Conservation (phyloP, 2,113 vertebrate species). For the Fregetta grallaria region DNA sequence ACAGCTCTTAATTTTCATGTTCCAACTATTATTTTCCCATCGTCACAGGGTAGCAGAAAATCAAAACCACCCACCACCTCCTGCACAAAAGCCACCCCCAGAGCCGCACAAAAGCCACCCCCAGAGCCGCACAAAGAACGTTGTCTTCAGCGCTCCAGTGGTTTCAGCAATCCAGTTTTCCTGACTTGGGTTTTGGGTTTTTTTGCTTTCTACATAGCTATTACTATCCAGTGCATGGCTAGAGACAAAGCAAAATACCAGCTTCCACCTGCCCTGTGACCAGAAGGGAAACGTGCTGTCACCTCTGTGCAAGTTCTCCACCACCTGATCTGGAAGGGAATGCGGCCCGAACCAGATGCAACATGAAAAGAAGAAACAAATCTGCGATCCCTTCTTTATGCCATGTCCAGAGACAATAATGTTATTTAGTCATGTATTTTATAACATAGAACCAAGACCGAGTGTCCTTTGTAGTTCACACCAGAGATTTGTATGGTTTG, state of each 20-base stretch:
- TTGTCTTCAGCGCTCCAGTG: background rate
- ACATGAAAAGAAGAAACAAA: background rate
- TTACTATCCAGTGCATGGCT: background rate
- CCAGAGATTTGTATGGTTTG: background rate
- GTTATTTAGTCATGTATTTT: background rate
- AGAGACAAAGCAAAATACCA: background rate
- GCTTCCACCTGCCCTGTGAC: background rate
- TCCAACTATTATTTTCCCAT: conserved; percentile 8
- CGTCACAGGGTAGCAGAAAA: background rate
- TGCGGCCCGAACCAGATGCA: background rate
- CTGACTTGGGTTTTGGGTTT: background rate
- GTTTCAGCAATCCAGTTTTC: background rate
- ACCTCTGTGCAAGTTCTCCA: background rate
- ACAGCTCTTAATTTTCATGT: conserved; percentile 9
- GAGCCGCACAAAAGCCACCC: background rate
- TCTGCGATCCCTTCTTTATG: background rate
- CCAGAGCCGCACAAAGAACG: background rate
- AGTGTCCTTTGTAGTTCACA: background rate
- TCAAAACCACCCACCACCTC: conserved; percentile 17
- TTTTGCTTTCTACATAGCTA: background rate
- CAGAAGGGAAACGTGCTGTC: background rate
- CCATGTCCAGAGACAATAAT: background rate
- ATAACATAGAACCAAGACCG: background rate
- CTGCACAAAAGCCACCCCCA: background rate
- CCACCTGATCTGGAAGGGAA: background rate